phyloP scores from a whole-genome alignment of 2,888 invertebrate species.

The Asteroscopus sphinx region DNA sequence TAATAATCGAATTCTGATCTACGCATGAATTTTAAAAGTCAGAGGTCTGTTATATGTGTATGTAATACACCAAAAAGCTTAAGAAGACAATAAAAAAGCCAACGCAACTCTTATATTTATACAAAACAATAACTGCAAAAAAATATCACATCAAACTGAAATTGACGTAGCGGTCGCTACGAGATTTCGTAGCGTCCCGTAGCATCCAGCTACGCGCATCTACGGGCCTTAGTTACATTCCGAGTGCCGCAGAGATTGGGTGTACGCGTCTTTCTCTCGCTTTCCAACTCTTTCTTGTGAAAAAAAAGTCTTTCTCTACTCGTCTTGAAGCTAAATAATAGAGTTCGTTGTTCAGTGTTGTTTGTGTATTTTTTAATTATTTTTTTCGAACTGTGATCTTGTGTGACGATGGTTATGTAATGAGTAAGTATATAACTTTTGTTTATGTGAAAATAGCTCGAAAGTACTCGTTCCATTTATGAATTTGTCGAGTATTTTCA shows the following conservation, averaged over 20 bases:
- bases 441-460: conserved; percentile 48
- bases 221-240: conserved; percentile 62
- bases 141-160: conserved; percentile 33
- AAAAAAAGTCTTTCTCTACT: conserved; percentile 57
- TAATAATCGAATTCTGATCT: too few species aligned
- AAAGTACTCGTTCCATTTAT: conserved; percentile 17
- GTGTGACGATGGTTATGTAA: conserved; percentile 56
- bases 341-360: conserved; percentile 40
- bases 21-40: too few species aligned
- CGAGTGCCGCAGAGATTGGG: conserved; percentile 48
- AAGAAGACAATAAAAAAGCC: conserved; percentile 11
- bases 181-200: conserved; percentile 56
- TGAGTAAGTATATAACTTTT: conserved; percentile 59
- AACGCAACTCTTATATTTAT: not conserved
- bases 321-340: conserved; percentile 39
- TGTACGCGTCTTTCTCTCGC: conserved; percentile 53
- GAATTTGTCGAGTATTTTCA: conserved; percentile 17
- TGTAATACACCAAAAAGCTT: not conserved
- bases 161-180: conserved; percentile 49
- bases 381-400: conserved; percentile 19
- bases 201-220: conserved; percentile 68
- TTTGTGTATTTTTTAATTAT: conserved; percentile 33
- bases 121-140: conserved; percentile 22
- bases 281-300: conserved; percentile 60
- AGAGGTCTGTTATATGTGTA: too few species aligned